Percentiles rank a stretch among this genome's conserved stretches.
These are phyloP conservation scores for Petrocephalus sullivani DNA, from an alignment of 2,797 vertebrate genomes.

Conservation along the genomic window DNA sequence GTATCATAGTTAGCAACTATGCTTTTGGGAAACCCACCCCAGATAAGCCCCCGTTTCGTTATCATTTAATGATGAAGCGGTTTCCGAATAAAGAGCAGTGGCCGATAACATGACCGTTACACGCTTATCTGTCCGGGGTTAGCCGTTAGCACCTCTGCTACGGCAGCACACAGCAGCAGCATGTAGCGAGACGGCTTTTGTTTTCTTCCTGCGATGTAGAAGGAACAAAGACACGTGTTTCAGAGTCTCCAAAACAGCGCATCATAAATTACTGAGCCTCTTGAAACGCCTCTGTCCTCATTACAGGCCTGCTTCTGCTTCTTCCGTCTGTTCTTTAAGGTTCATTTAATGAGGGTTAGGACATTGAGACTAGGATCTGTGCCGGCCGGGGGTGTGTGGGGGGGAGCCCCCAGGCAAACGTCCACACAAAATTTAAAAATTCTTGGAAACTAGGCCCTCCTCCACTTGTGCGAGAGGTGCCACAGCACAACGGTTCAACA, in stretches of 20 bases:
- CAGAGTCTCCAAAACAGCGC: constrained; percentile 20
- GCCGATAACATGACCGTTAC: neutral
- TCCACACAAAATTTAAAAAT: neutral
- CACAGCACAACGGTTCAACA: neutral
- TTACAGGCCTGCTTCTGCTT: neutral
- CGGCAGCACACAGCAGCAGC: neutral
- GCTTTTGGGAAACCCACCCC: too few species aligned
- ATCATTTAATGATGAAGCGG: neutral
- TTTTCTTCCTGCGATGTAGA: neutral
- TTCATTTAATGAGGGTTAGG: constrained; percentile 1
- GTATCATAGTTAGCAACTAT: too few species aligned
- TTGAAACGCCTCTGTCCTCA: neutral
- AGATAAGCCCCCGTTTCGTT: neutral
- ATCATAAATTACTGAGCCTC: constrained; percentile 25
- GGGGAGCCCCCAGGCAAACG: neutral
- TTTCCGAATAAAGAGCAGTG: too few species aligned
- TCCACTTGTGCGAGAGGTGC: neutral
- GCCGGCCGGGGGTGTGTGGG: neutral
- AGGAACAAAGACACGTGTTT: neutral
- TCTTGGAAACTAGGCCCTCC: neutral
- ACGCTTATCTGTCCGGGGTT: neutral
- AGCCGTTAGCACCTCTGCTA: neutral
- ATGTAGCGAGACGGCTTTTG: neutral
- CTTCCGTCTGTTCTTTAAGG: neutral
- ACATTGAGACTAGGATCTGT: neutral